Percentiles rank a stretch among this genome's conserved stretches.
phyloP scores from a whole-genome alignment of 2,113 vertebrate species.

The Zapornia atra region DNA sequence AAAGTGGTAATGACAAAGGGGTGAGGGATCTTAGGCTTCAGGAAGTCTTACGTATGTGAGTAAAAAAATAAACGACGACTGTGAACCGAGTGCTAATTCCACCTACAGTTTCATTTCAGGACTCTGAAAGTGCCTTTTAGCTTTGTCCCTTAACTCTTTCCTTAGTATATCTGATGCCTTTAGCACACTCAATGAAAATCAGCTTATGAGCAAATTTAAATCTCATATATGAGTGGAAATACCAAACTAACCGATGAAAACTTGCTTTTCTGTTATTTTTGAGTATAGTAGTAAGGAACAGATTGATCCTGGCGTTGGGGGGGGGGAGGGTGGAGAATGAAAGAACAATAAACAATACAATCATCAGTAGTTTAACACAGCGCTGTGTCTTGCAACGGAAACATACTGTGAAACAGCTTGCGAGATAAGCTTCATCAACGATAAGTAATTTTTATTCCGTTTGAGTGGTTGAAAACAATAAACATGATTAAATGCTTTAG shows the following conservation, averaged over 20 bases:
- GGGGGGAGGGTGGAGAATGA: slow-evolving; percentile 4
- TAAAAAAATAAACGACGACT: slow-evolving; percentile 36
- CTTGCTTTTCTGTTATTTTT: not conserved
- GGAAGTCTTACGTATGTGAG: not conserved
- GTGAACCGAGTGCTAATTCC: slow-evolving; percentile 14
- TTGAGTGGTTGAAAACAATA: slow-evolving; percentile 79
- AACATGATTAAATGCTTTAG: slow-evolving; percentile 78
- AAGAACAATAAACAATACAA: slow-evolving; percentile 70
- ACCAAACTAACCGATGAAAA: not conserved
- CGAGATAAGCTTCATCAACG: slow-evolving; percentile 76
- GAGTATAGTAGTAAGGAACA: not conserved
- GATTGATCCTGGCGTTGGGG: not conserved
- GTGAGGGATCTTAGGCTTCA: not conserved
- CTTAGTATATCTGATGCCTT: not conserved
- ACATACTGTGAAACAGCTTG: slow-evolving; percentile 81
- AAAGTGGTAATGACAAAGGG: not conserved
- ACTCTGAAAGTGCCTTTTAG: not conserved
- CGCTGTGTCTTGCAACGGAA: slow-evolving; percentile 66
- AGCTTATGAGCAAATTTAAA: slow-evolving; percentile 9
- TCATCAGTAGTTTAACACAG: slow-evolving; percentile 60
- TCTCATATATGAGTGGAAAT: not conserved
- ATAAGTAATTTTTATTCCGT: slow-evolving; percentile 81
- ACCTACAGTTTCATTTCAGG: not conserved
- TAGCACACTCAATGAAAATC: not conserved
- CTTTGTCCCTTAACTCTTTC: not conserved